Base-by-base conservation (phyloP, 2,888 invertebrate species). In the Lathronympha strigana region DNA sequence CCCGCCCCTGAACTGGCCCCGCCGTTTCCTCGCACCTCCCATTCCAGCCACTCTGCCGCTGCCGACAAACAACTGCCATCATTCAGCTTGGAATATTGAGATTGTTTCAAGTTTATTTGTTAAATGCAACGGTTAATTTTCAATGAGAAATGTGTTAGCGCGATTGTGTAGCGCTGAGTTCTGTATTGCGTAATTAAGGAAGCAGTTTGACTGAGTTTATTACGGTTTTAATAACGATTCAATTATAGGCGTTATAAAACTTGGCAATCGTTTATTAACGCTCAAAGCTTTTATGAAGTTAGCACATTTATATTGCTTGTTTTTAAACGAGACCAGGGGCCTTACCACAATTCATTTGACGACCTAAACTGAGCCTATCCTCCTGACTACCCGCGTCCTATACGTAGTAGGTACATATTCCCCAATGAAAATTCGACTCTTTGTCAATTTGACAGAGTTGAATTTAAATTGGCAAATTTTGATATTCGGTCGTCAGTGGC, bases 11-110 rank as follows among this genome's bases (percentile, higher is more conserved):
- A 57, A 63, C 72, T 84, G 61, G 74, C 69, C 55, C 79, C 81
- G 40, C 82, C 81, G 38, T 76, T 79, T 40, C 87, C 86, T 40
- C 90, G 88, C 67, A 86, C 82, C 73, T 92, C 90, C 92, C 92
- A 92, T 75, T 91, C 90, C 75, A 91, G 81, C 92, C 90, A 91
- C 73, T 91, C 88, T 72, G 87, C 78, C 87, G 88, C 91, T 91
- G 87, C 87, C 88, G 76, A 90, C 90, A 90, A 89, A 90, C 85
- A 89, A 91, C 90, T 90, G 82, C 86, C 88, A 88, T 89, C 89
- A 88, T 83, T 90, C 88, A 90, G 87, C 82, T 84, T 83, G 79
- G 80, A 84, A 78, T 67, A 60, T 81, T 77, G 78, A 70, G 72
- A 74, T 68, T 63, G 60, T 53, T 54, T 43, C 61, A 64, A 64